Evolutionary conservation across 2,797 vertebrate species (phyloP), one percentile per base, ranked within the genome.

Genomic region (Schizothorax lantsangensis): DNA sequence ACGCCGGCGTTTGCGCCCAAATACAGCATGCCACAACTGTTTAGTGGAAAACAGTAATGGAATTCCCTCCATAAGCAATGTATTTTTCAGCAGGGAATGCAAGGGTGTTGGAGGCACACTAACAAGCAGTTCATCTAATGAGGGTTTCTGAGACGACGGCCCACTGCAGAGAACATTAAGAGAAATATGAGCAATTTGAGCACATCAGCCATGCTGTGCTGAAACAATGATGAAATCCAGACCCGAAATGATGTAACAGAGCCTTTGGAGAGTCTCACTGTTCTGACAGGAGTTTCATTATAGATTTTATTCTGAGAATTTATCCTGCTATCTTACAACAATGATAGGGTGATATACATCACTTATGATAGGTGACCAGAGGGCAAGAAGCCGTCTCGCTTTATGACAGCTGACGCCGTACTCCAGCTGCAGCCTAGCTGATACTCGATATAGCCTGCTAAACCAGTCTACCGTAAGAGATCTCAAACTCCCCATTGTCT

Each of bases 251-350:
- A 89, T 87, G 89, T 87, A 90, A 89, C 74, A 57, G 73, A 84
- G 88, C 74, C 79, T 72, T 86, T n/a, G 69, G 68, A 80, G 75
- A 89, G 82, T 86, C 82, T 77, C 82, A 85, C 71, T 88, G 49
- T 73, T 85, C 82, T 89, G 88, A 89, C 88, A 89, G 84, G 84
- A 87, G 43, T 81, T 88, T 88, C 82, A 89, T 90, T 89, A 88
- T 85, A 83, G 82, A 86, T 83, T 84, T 86, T 57, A 88, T 90
- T 90, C 81, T 85, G 78, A 88, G 74, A 88, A 79, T 85, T 88
- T 87, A 86, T 85, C 84, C 77, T 79, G 57, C 45, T 17, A 64
- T 84, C 79, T 88, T 79, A 79, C 21, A 72, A 84, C 66, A 84
- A 84, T 86, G 82, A 86, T 88, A 84, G 83, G 80, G 74, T 84